Evolutionary conservation across 2,888 invertebrate species (phyloP).

Genomic region (Tricholauxania praeusta): DNA sequence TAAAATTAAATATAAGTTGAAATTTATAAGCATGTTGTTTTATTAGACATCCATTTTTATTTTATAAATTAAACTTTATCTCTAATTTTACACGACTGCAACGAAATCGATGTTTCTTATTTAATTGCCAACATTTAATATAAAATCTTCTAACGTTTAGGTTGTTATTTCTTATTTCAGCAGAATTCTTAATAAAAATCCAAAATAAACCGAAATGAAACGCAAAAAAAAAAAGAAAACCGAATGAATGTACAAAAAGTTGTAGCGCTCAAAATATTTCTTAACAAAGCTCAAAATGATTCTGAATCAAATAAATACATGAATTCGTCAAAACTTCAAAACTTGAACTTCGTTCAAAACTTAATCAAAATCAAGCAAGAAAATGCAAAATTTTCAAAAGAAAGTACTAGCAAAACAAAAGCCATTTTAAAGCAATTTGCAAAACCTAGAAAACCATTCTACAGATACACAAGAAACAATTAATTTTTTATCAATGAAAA

Average conservation of each 20-base stretch:
- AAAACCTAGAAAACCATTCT: slow-evolving; percentile 19
- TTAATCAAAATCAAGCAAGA: slow-evolving; percentile 20
- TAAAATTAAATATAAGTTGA: too few relatives aligned
- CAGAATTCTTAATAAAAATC: slow-evolving; percentile 32
- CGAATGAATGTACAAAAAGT: slow-evolving; percentile 17
- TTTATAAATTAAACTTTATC: too few relatives aligned
- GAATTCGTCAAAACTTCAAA: slow-evolving; percentile 17
- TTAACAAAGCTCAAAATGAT: slow-evolving; percentile 27
- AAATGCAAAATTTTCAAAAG: slow-evolving; percentile 26
- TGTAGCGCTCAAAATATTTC: slow-evolving; percentile 18
- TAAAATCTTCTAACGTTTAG: slow-evolving; percentile 35
- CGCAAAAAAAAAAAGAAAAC: slow-evolving; percentile 12
- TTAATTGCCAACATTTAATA: background rate
- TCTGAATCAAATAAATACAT: slow-evolving; percentile 18
- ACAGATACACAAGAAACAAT: slow-evolving; percentile 9
- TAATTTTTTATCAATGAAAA: slow-evolving; percentile 5
- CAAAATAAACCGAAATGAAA: slow-evolving; percentile 23
- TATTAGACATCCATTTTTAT: too few relatives aligned
- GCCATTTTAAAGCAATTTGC: slow-evolving; percentile 2
- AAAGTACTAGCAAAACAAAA: slow-evolving; percentile 13
- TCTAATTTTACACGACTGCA: too few relatives aligned
- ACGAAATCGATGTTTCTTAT: too few relatives aligned
- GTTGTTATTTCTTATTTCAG: slow-evolving; percentile 40
- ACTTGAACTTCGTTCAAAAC: background rate
- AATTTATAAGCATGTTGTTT: too few relatives aligned